Evolutionary conservation across 1,140 invertebrate genomes (phyloP).

Genomic region (Coptotermes formosanus): DNA sequence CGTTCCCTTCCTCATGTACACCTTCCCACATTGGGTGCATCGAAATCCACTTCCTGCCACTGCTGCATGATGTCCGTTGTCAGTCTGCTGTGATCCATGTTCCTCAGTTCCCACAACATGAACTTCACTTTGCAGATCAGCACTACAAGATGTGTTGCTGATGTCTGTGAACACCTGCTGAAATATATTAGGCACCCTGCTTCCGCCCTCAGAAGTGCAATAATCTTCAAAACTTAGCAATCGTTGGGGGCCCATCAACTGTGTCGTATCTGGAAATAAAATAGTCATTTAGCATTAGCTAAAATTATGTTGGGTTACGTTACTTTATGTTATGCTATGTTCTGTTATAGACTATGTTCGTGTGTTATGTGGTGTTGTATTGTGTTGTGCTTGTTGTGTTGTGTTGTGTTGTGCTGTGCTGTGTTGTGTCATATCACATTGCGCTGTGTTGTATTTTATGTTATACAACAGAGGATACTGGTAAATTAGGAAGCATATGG

Average conservation of each 20-base stretch:
- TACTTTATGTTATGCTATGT: no score
- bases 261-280: background rate
- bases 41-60: conserved; percentile 54
- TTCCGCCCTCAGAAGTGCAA: background rate
- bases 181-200: background rate
- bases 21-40: conserved; percentile 75
- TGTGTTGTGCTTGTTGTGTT: no score
- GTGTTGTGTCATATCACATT: no score
- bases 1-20: conserved; percentile 76
- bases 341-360: no score
- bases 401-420: no score
- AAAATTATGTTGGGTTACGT: no score
- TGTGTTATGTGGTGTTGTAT: no score
- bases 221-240: background rate
- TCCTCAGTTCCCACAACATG: background rate
- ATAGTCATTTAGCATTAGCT: no score
- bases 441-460: no score
- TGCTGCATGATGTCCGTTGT: background rate
- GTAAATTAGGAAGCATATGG: no score
- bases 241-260: background rate
- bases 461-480: no score
- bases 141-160: background rate
- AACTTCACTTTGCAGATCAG: background rate
- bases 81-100: background rate
- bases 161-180: background rate